Base-by-base conservation (phyloP, 2,888 invertebrate species). In the Chloroclystis v-ata region DNA sequence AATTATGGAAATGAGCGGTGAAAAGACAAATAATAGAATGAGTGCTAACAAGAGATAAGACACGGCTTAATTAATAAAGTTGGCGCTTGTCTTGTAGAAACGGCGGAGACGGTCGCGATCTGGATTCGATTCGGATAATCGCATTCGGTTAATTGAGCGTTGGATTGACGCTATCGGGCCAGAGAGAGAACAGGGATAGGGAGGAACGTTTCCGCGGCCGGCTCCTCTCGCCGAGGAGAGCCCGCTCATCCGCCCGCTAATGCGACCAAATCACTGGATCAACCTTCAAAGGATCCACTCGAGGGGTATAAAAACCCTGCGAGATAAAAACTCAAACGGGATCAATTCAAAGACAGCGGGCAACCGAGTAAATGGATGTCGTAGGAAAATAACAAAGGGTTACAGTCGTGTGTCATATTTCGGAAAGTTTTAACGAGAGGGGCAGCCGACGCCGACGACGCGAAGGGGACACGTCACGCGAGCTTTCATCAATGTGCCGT, bases 11-110 rank as follows among this genome's bases (percentile, higher is more conserved):
- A 87, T 87, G 82, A 86, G 83, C 84, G 82, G 81, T 81, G 80
- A 85, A 83, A 86, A 87, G 84, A 87, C 86, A 87, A 87, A 87
- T 87, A 87, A 86, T 82, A 85, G 84, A 87, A 87, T 81, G 87
- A 87, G 87, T 87, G 87, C 85, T 86, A 85, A 86, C 86, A 86
- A 85, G 86, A 85, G 87, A 87, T 87, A 87, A 87, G 86, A 87
- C 87, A 83, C 78, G 83, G 82, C 85, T 86, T 87, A 87, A 87
- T 87, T 86, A 87, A 87, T 87, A 87, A 87, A 87, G 86, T 87
- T 87, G 78, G 83, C 78, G 78, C 73, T 80, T 78, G 83, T 81
- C 81, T 82, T 72, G 68, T 75, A 74, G 77, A 71, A 75, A 65
- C 69, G 72, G 68, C 63, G 60, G 68, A 76, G 78, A 72, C 76